These are phyloP conservation scores for chimpanzee (Pan troglodytes) DNA, from an alignment of 2,113 vertebrate genomes.

Conservation along the genomic window NHGRI_mPanTro3-v2.1_pri NC_072404.2:90196001-90196500, in stretches of 20 bases:
- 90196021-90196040: background rate
- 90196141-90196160: background rate
- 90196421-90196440: background rate
- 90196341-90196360: background rate
- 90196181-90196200: background rate
- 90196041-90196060: background rate
- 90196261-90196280: background rate
- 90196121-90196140: background rate
- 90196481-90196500: constrained; percentile 55
- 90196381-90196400: background rate
- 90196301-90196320: background rate
- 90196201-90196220: background rate
- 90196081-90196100: background rate
- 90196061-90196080: background rate
- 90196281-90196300: background rate
- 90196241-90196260: background rate
- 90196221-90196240: background rate
- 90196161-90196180: background rate
- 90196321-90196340: background rate
- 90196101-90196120: background rate
- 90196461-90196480: background rate
- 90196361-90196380: background rate
- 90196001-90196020: background rate
- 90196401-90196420: background rate
- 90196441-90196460: background rate